Evolutionary conservation across 1,140 invertebrate genomes (phyloP).

Genomic region (Rhopalosiphum padi): DNA sequence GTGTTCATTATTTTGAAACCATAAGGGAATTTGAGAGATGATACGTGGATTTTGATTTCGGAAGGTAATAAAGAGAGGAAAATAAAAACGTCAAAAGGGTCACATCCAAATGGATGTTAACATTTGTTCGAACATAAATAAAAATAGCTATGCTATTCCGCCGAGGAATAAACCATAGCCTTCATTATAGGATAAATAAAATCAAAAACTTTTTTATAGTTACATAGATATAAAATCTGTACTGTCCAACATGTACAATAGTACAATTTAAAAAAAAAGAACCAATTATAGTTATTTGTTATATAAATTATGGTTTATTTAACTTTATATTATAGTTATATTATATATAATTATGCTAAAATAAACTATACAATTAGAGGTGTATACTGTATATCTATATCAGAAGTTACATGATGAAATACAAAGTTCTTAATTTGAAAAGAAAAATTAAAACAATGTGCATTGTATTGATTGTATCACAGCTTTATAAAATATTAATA

Average conservation of each 20-base stretch:
- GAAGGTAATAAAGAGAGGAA: conserved; percentile 8
- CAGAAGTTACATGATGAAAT: background rate
- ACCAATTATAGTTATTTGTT: background rate
- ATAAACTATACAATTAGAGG: background rate
- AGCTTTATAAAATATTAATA: no score
- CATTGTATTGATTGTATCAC: no score
- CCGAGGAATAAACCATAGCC: background rate
- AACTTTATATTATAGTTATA: background rate
- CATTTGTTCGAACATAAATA: background rate
- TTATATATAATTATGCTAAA: background rate
- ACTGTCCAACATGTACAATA: background rate
- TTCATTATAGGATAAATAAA: background rate
- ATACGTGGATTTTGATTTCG: conserved; percentile 23
- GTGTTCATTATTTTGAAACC: conserved; percentile 20
- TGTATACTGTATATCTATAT: background rate
- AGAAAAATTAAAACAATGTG: background rate
- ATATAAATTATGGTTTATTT: background rate
- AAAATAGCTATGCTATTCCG: conserved; percentile 5
- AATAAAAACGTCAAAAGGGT: conserved; percentile 34
- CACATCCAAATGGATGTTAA: conserved; percentile 26
- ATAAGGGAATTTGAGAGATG: conserved; percentile 1
- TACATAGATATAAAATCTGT: background rate
- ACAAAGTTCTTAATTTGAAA: background rate
- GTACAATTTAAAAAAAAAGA: background rate
- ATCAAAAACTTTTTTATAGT: conserved; percentile 21